Evolutionary conservation across 2,888 invertebrate species (phyloP), one percentile per base, ranked within the genome.

Genomic region (Torymus texanus): DNA sequence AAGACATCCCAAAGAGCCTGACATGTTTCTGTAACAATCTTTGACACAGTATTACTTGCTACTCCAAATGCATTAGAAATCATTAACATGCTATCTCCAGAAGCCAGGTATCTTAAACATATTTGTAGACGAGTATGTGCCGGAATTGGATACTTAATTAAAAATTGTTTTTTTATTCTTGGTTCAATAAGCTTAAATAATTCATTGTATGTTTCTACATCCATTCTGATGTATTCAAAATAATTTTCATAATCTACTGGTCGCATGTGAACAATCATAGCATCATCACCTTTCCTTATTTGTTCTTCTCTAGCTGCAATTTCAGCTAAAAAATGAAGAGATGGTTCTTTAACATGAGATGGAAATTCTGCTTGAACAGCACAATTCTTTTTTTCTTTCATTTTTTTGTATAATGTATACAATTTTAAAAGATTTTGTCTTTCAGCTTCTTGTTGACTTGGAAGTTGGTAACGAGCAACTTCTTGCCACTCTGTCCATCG

Each of bases 81-180:
- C 11, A 72, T 71, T 55, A 53, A 51, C 80, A 81, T 80, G 51
- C 82, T 82, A 71, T 83, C 80, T 0, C 84, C 82, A n/a, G 83
- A 80, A 65, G 82, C 82, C 59, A 84, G 61, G 58, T 80, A 84
- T n/a, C 82, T 79, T 21, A 83, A 24, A 56, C 74, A 71, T 16
- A 83, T 79, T 29, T 81, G 80, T 55, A 83, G 59, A 24, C 82
- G 72, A 58, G 74, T 72, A 77, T 81, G 66, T 41, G 82, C 53
- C 55, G 82, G 67, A 5, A 80, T 75, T 53, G 80, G 73, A 21
- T 59, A 58, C 21, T 78, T 75, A 58, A 78, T 55, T 18, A 62
- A 41, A 51, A 59, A n/a, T 61, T 78, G 73, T 66, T 81, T 82
- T n/a, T 81, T 63, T 21, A 80, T 79, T 12, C 13, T 68, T 14